Percentiles rank a stretch among this genome's conserved stretches.
Evolutionary conservation across 2,797 vertebrate genomes (phyloP).

Genomic region (Spea hammondii): DNA sequence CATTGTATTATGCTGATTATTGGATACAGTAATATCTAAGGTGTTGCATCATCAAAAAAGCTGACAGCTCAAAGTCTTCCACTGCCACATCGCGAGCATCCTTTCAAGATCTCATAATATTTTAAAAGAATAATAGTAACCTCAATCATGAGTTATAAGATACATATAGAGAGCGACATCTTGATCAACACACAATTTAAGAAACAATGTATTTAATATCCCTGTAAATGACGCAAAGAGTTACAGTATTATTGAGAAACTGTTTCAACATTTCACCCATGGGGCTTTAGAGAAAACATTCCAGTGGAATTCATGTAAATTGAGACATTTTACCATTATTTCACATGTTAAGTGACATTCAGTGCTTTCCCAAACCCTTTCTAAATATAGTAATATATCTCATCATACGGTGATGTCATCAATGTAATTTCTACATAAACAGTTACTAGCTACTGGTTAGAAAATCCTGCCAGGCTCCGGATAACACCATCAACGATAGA

Average conservation of each 20-base stretch:
- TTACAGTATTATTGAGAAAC: background rate
- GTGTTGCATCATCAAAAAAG: no score
- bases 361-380: background rate
- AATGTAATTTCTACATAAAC: background rate
- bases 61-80: no score
- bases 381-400: background rate
- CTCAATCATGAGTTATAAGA: no score
- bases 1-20: no score
- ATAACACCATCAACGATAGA: no score
- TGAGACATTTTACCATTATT: constrained; percentile 9
- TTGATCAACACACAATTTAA: background rate
- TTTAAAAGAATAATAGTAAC: no score
- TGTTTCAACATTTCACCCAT: background rate
- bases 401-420: background rate
- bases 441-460: background rate
- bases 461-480: background rate
- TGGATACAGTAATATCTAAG: no score
- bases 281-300: background rate
- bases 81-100: no score
- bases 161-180: background rate
- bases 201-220: constrained; percentile 1
- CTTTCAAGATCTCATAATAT: no score
- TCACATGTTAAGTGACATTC: background rate
- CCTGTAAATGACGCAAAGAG: constrained; percentile 2
- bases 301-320: background rate